Percentiles rank a stretch among this genome's conserved stretches.
Conservation (phyloP, 1,140 invertebrate genomes). For the Babylonia areolata region DNA sequence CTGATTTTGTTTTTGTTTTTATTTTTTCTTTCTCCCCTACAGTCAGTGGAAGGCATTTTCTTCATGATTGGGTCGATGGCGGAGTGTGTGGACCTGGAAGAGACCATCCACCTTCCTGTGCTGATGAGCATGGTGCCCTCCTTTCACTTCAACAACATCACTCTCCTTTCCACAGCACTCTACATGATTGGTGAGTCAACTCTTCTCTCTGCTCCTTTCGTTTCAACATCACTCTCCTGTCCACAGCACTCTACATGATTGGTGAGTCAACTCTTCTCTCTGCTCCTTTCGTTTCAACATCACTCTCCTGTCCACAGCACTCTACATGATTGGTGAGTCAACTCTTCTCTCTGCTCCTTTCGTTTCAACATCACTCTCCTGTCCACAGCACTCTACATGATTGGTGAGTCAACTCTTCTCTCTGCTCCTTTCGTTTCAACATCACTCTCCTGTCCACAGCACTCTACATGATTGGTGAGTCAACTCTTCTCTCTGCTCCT, state of each 20-base stretch:
- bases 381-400: constrained; percentile 83
- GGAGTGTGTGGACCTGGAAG: constrained; percentile 83
- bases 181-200: constrained; percentile 83
- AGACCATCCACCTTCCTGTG: constrained; percentile 81
- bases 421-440: constrained; percentile 78
- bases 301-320: constrained; percentile 82
- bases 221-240: constrained; percentile 82
- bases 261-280: no score
- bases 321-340: constrained; percentile 84
- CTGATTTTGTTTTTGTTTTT: background rate
- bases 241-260: constrained; percentile 84
- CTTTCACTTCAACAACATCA: constrained; percentile 80
- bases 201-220: no score
- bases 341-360: no score
- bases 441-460: constrained; percentile 83
- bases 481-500: background rate
- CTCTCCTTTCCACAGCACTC: constrained; percentile 83
- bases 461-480: constrained; percentile 83
- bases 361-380: constrained; percentile 82
- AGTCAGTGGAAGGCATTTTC: constrained; percentile 86
- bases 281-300: constrained; percentile 80
- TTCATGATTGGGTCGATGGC: constrained; percentile 89
- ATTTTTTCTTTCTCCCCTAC: constrained; percentile 53
- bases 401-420: no score
- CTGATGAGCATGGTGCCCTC: constrained; percentile 82